A percentile compares a stretch with the other conserved stretches of the same genome.
Conservation (phyloP, 2,113 vertebrate genomes). For the Dendropsophus ebraccatus region DNA sequence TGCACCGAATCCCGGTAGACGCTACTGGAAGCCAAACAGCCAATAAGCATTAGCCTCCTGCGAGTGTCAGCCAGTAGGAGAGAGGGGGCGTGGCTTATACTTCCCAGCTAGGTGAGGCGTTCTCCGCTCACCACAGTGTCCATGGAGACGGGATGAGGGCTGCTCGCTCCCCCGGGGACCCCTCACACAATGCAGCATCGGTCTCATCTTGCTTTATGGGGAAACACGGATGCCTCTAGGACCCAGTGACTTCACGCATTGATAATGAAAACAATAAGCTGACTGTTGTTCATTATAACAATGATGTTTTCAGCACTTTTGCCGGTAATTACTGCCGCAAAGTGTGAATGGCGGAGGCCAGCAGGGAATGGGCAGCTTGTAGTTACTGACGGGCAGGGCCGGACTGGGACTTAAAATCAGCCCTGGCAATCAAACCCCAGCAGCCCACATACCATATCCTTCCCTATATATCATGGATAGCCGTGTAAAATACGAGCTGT, state of each 20-base stretch:
- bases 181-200: background rate
- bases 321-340: too few species aligned
- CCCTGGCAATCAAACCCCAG: too few species aligned
- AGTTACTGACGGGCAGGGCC: too few species aligned
- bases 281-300: too few species aligned
- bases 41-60: background rate
- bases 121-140: background rate
- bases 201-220: background rate
- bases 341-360: too few species aligned
- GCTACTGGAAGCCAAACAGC: background rate
- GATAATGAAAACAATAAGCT: too few species aligned
- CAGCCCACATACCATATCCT: too few species aligned
- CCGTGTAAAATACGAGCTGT: too few species aligned
- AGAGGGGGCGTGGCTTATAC: background rate
- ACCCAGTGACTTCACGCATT: background rate
- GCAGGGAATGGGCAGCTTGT: too few species aligned
- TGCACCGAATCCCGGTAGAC: background rate
- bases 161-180: background rate
- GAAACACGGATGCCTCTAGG: background rate
- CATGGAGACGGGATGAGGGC: constrained; percentile 19
- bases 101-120: background rate
- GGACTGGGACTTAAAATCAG: too few species aligned
- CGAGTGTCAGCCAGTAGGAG: background rate
- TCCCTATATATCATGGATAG: too few species aligned
- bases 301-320: too few species aligned